Evolutionary conservation across 2,888 invertebrate species (phyloP).

Genomic region (Melanchra persicariae): DNA sequence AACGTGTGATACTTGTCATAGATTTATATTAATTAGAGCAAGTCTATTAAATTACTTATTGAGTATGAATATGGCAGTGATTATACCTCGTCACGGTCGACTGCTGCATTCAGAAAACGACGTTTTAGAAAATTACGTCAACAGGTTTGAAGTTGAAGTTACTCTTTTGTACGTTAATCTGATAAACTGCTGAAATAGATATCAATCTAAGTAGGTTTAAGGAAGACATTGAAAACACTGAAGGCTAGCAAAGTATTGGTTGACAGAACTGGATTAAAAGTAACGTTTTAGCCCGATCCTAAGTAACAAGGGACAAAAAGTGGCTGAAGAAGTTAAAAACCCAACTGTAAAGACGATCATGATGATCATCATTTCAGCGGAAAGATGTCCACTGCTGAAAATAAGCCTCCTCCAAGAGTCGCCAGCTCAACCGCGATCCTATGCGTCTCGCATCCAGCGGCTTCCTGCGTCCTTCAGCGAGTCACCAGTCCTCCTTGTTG

Average conservation of each 20-base stretch:
- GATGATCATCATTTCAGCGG: too few relatives aligned
- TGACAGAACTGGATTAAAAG: background rate
- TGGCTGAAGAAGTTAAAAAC: background rate
- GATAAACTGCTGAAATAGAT: background rate
- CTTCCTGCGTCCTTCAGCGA: too few relatives aligned
- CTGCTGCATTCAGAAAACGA: slow-evolving; percentile 18
- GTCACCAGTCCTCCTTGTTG: too few relatives aligned
- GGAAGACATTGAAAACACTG: background rate
- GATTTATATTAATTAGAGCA: slow-evolving; percentile 55
- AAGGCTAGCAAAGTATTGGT: too few relatives aligned
- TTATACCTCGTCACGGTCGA: slow-evolving; percentile 27
- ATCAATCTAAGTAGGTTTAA: background rate
- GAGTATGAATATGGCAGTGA: slow-evolving; percentile 35
- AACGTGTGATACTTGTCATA: slow-evolving; percentile 55
- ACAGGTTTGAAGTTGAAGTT: background rate
- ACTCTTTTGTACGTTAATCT: background rate
- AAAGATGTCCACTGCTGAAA: too few relatives aligned
- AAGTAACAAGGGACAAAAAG: background rate
- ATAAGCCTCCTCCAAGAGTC: too few relatives aligned
- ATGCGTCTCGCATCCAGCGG: too few relatives aligned
- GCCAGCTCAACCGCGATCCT: too few relatives aligned
- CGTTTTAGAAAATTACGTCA: slow-evolving; percentile 10
- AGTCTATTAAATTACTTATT: slow-evolving; percentile 45
- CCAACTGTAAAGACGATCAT: background rate
- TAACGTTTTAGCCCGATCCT: background rate